A percentile compares a stretch with the other conserved stretches of the same genome.
These are phyloP conservation scores for Callipepla californica DNA, from an alignment of 2,113 vertebrate species.

Conservation along the genomic window DNA sequence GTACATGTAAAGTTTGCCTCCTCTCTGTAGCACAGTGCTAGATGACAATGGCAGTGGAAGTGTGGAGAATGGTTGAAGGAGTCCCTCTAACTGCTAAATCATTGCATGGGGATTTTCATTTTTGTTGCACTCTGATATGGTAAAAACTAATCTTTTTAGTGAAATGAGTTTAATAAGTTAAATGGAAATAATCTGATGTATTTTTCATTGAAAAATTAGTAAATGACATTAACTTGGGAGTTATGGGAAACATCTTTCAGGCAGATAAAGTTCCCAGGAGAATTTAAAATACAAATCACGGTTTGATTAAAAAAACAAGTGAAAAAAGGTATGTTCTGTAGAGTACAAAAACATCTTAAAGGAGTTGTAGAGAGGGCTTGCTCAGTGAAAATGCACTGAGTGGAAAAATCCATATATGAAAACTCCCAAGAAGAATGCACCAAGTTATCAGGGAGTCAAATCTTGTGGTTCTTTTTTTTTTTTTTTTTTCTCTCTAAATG, in stretches of 20 bases:
- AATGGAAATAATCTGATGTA: neutral
- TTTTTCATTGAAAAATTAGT: neutral
- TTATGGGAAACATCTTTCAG: neutral
- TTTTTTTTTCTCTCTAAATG: neutral
- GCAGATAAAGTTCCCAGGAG: neutral
- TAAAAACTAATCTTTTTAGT: neutral
- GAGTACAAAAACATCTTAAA: neutral
- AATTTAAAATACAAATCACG: neutral
- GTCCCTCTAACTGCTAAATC: neutral
- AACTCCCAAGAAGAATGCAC: neutral
- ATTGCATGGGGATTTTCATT: neutral
- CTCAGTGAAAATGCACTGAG: neutral
- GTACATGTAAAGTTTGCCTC: neutral
- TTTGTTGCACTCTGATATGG: neutral
- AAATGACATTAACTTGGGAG: neutral
- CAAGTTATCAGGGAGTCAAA: neutral
- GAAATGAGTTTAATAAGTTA: neutral
- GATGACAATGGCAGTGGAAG: neutral
- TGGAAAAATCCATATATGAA: neutral
- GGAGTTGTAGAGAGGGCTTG: neutral
- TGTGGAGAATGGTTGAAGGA: neutral
- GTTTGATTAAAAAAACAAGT: neutral
- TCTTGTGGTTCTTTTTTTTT: neutral
- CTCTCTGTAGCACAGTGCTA: neutral
- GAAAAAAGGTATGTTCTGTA: neutral